Evolutionary conservation across 2,113 vertebrate species (phyloP), one percentile per base, ranked within the genome.

Genomic region (Hydropotes inermis): DNA sequence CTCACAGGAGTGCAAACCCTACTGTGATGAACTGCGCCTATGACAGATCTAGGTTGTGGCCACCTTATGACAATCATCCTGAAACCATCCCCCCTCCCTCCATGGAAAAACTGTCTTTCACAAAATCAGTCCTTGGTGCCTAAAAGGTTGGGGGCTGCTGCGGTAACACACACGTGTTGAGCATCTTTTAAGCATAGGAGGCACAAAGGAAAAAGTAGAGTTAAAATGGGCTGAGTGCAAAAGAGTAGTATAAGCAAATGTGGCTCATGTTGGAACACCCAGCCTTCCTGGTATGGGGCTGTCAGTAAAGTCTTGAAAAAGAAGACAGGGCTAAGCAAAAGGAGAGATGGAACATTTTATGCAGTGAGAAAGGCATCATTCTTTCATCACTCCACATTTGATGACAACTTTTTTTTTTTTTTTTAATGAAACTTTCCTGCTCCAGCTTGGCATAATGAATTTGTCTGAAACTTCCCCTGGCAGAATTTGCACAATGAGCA

Each of bases 141-240:
- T 7, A 27, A 76, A 43, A 25, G 39, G 12, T 27, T 43, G 39
- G 23, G 39, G 23, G 43, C 70, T 43, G 21, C 70, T 76, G 39
- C 3, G 0, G 25, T 64, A 88, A 33, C 23, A 94, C 11, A 0
- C n/a, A 54, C 0, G 19, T 12, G 9, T 0, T n/a, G 33, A 87
- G 43, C 52, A 52, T 39, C 70, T 60, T 55, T 33, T 45, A 27
- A 60, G 23, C 11, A 45, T 7, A 54, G 39, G 60, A 39, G 47
- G 27, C 58, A 87, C 79, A 83, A 50, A 74, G 1, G 28, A 61
- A 1, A 14, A 78, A 4, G 64, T 13, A 6, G 36, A 52, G 70
- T 11, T 7, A 43, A 27, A 74, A 25, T 0, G 57, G 39, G 55
- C 54, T 43, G 19, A 87, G 2, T 50, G n/a, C 36, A 19, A 2